Conservation (phyloP, 2,797 vertebrate species). For the Neosilurus hyrtlii region DNA sequence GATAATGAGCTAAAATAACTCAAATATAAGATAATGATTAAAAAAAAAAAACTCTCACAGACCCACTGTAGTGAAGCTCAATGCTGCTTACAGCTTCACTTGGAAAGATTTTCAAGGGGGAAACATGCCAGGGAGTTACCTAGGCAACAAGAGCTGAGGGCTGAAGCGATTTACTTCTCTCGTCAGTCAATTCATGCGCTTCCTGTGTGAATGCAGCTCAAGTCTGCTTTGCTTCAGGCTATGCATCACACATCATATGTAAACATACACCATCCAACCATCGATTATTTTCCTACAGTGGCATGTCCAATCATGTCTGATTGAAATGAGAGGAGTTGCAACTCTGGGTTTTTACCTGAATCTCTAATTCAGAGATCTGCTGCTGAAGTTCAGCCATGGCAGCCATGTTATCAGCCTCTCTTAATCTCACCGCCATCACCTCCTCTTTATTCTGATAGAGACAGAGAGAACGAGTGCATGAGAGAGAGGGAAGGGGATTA, state of each 20-base stretch:
- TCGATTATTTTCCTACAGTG: background rate
- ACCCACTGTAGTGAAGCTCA: too few relatives aligned
- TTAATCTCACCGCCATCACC: conserved; percentile 93
- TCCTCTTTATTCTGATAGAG: conserved; percentile 89
- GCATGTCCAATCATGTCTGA: background rate
- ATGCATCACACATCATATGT: background rate
- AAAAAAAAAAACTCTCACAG: too few relatives aligned
- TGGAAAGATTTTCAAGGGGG: too few relatives aligned
- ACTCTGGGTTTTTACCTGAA: conserved; percentile 81
- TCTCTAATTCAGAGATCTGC: conserved; percentile 95
- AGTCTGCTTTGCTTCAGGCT: background rate
- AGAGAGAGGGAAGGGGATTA: conserved; percentile 2
- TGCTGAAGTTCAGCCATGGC: conserved; percentile 96
- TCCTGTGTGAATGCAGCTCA: too few relatives aligned
- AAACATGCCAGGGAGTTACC: too few relatives aligned
- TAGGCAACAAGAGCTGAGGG: too few relatives aligned
- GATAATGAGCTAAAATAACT: too few relatives aligned
- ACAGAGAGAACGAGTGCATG: background rate
- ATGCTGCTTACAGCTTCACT: too few relatives aligned
- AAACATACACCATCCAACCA: background rate
- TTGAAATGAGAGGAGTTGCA: background rate
- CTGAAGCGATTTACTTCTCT: too few relatives aligned
- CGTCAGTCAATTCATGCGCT: too few relatives aligned
- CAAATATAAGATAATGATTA: too few relatives aligned
- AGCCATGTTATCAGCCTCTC: conserved; percentile 95